These are phyloP conservation scores for Perca fluviatilis DNA, from an alignment of 2,113 vertebrate species.

Conservation along the genomic window DNA sequence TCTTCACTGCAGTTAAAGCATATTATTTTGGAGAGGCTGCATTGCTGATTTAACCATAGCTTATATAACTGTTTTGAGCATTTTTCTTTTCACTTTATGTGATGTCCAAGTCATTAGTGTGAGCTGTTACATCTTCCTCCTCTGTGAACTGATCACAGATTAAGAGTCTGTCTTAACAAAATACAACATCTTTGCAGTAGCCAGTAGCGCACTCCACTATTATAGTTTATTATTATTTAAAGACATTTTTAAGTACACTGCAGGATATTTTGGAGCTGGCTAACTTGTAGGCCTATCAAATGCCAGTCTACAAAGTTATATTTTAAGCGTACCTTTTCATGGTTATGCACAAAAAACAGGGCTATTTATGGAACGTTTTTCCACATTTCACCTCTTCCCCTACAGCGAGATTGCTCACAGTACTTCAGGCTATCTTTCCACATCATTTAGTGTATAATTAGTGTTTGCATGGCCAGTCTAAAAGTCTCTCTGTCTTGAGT, in stretches of 20 bases:
- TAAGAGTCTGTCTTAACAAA: neutral
- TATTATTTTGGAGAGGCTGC: conserved; percentile 60
- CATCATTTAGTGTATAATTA: conserved; percentile 86
- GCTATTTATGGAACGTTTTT: conserved; percentile 85
- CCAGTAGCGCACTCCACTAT: neutral
- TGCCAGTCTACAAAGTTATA: conserved; percentile 51
- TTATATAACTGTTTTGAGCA: conserved; percentile 39
- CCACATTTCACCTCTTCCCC: conserved; percentile 84
- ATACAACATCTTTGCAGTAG: conserved; percentile 2
- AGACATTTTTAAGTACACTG: conserved; percentile 23
- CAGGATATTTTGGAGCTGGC: conserved; percentile 31
- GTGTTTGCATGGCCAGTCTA: conserved; percentile 72
- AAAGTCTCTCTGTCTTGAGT: conserved; percentile 50
- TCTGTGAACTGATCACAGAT: neutral
- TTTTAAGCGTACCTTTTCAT: conserved; percentile 71
- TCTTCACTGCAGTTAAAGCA: conserved; percentile 39
- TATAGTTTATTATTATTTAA: conserved; percentile 24
- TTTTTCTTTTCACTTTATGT: conserved; percentile 25
- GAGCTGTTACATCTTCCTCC: neutral
- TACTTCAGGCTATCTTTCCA: conserved; percentile 84
- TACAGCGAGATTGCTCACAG: conserved; percentile 74
- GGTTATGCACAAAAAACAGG: conserved; percentile 73
- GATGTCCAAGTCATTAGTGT: conserved; percentile 25
- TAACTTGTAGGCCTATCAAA: conserved; percentile 22
- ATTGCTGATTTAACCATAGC: conserved; percentile 44